A percentile compares a stretch with the other conserved stretches of the same genome.
phyloP scores from a whole-genome alignment of 1,140 invertebrate genomes.

The Pachyrhynchus sulphureomaculatus region DNA sequence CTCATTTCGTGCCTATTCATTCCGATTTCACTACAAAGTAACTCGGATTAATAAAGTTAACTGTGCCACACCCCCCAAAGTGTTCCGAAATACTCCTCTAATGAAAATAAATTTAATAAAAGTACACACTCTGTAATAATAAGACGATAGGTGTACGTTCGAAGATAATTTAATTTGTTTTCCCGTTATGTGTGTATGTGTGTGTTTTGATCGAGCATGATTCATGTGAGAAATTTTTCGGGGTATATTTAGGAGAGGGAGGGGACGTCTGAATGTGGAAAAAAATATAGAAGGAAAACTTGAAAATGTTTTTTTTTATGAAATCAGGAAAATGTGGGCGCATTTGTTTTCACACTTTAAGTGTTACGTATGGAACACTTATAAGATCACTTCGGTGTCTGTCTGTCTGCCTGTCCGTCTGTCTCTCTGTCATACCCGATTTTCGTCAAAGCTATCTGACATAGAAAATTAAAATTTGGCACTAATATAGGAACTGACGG shows the following conservation, averaged over 20 bases:
- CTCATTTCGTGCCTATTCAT: conserved; percentile 21
- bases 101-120: conserved; percentile 33
- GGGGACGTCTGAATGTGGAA: too few relatives aligned
- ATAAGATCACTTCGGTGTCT: too few relatives aligned
- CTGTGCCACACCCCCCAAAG: conserved; percentile 16
- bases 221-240: neutral
- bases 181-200: neutral
- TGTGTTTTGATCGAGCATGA: neutral
- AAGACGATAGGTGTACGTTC: conserved; percentile 12
- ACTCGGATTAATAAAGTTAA: conserved; percentile 29
- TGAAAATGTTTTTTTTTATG: too few relatives aligned
- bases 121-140: conserved; percentile 18
- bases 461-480: too few relatives aligned
- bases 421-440: too few relatives aligned
- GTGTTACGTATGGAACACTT: too few relatives aligned
- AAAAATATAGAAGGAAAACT: too few relatives aligned
- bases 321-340: too few relatives aligned
- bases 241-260: neutral
- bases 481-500: too few relatives aligned
- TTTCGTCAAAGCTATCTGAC: too few relatives aligned
- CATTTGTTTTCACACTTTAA: too few relatives aligned
- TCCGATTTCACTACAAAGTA: conserved; percentile 19
- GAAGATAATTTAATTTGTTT: conserved; percentile 18
- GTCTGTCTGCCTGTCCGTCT: too few relatives aligned
- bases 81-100: conserved; percentile 20